These are phyloP conservation scores for Neolamprologus brichardi DNA, from an alignment of 2,113 vertebrate species.

Conservation along the genomic window DNA sequence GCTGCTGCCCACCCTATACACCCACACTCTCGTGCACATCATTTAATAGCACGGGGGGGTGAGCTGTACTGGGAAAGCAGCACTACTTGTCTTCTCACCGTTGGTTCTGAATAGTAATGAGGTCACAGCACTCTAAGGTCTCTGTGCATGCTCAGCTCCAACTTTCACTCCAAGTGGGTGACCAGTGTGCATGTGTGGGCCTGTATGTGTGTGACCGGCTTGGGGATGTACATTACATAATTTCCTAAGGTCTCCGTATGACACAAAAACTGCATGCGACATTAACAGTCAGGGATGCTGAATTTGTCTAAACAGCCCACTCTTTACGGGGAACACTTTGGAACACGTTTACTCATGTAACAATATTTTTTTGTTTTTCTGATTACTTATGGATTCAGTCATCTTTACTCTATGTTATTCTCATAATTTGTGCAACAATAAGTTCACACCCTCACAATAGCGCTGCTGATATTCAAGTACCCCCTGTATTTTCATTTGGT, in stretches of 20 bases:
- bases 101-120: conserved; percentile 65
- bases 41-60: conserved; percentile 13
- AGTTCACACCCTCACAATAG: background rate
- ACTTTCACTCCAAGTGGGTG: conserved; percentile 18
- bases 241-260: background rate
- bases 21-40: conserved; percentile 14
- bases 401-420: background rate
- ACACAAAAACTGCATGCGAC: background rate
- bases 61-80: conserved; percentile 68
- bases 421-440: background rate
- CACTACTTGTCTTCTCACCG: conserved; percentile 65
- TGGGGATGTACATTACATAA: conserved; percentile 1
- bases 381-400: background rate
- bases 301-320: background rate
- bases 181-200: background rate
- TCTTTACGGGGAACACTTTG: background rate
- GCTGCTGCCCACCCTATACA: conserved; percentile 10
- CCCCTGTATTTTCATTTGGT: conserved; percentile 12
- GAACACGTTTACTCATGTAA: background rate
- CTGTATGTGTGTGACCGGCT: background rate
- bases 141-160: conserved; percentile 11
- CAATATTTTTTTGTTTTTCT: background rate
- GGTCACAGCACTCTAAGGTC: conserved; percentile 45
- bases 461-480: background rate
- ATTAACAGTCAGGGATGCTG: background rate